Conservation (phyloP, 2,888 invertebrate species). For the Tetramorium bicarinatum region DNA sequence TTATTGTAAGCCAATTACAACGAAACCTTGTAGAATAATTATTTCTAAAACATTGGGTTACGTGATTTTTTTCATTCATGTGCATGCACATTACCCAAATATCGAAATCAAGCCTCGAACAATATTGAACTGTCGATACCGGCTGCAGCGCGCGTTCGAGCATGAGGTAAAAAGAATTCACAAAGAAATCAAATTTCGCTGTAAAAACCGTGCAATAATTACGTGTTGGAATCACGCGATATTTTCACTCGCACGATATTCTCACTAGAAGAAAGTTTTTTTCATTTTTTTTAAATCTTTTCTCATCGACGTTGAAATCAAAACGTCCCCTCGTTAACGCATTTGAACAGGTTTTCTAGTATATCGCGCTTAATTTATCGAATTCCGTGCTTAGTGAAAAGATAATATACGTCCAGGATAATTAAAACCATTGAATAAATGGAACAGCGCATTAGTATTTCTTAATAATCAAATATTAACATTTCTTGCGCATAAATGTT, state of each 20-base stretch:
- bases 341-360: not conserved
- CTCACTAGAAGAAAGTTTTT: not conserved
- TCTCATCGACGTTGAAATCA: conserved; percentile 22
- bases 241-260: conserved; percentile 7
- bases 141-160: not conserved
- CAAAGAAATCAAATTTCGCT: conserved; percentile 37
- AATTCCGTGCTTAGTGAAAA: not conserved
- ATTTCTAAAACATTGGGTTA: not conserved
- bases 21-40: not conserved
- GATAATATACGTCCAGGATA: not conserved
- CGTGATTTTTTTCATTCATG: not conserved
- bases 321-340: conserved; percentile 43
- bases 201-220: conserved; percentile 43
- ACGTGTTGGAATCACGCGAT: conserved; percentile 36
- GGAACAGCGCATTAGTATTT: not conserved
- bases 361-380: conserved; percentile 22
- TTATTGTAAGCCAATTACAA: not conserved
- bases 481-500: not conserved
- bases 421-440: conserved; percentile 10
- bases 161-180: conserved; percentile 1
- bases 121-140: conserved; percentile 4
- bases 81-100: not conserved
- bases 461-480: conserved; percentile 3
- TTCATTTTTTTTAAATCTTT: not conserved
- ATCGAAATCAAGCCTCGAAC: not conserved